Conservation (phyloP, 2,113 vertebrate genomes). For the Syrmaticus mikado region DNA sequence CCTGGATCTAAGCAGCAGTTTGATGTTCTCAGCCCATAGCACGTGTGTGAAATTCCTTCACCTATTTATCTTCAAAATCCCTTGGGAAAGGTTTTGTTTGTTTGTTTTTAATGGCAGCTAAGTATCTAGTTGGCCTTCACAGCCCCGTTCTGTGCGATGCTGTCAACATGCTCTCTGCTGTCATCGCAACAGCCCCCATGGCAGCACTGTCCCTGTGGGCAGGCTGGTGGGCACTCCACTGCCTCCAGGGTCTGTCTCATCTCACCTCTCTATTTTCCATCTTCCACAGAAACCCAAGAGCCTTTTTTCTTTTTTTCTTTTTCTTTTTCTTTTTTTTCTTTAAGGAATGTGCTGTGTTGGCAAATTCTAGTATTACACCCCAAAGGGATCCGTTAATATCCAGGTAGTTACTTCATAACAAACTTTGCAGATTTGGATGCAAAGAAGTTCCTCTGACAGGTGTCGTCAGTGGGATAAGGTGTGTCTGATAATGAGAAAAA, state of each 20-base stretch:
- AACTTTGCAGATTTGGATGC: background rate
- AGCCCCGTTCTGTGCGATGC: background rate
- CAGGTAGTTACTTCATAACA: background rate
- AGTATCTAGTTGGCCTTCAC: background rate
- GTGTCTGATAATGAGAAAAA: background rate
- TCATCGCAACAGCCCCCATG: background rate
- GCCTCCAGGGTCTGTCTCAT: background rate
- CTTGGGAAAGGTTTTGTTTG: background rate
- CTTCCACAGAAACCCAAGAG: background rate
- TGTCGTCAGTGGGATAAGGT: background rate
- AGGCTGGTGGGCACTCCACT: background rate
- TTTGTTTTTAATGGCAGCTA: background rate
- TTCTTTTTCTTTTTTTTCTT: background rate
- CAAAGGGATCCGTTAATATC: background rate
- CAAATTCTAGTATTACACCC: background rate
- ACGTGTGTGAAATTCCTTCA: background rate
- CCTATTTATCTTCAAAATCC: background rate
- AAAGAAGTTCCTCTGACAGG: background rate
- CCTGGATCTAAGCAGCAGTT: background rate
- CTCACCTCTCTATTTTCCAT: background rate
- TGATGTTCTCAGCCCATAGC: background rate
- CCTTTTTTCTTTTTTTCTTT: background rate
- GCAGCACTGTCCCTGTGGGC: background rate
- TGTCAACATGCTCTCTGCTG: background rate
- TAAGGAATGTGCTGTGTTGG: background rate